Percentiles rank a stretch among this genome's conserved stretches.
Conservation (phyloP, 2,888 invertebrate genomes). For the Gortyna flavago region DNA sequence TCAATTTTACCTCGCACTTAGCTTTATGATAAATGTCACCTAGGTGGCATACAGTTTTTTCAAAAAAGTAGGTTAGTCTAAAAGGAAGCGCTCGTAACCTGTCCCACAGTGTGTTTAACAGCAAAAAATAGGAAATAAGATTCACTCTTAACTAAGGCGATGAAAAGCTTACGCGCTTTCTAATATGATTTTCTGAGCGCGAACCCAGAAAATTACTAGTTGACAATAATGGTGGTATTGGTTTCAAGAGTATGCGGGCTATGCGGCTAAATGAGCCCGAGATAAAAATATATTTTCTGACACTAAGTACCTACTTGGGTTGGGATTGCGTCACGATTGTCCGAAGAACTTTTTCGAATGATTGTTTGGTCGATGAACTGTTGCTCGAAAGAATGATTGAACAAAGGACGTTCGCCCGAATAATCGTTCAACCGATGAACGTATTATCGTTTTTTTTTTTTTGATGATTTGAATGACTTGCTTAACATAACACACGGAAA, state of each 20-base stretch:
- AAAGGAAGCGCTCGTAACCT: conserved; percentile 22
- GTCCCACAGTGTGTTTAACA: not conserved
- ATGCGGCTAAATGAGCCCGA: not conserved
- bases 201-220: not conserved
- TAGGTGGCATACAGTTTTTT: conserved; percentile 5
- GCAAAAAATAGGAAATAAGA: not conserved
- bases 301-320: not conserved
- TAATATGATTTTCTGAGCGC: not conserved
- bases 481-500: too few species aligned
- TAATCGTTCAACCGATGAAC: not conserved
- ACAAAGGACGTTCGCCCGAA: not conserved
- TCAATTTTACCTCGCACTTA: conserved; percentile 35
- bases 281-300: not conserved
- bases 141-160: not conserved
- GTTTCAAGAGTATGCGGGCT: not conserved
- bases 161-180: not conserved
- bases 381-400: not conserved
- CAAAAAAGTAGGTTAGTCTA: not conserved
- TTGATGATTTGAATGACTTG: too few species aligned
- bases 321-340: not conserved
- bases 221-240: not conserved
- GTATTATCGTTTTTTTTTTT: too few species aligned
- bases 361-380: not conserved
- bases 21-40: conserved; percentile 15
- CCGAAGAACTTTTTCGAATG: not conserved